Base-by-base conservation (phyloP, 2,888 invertebrate genomes). In the Dexiosoma caninum region DNA sequence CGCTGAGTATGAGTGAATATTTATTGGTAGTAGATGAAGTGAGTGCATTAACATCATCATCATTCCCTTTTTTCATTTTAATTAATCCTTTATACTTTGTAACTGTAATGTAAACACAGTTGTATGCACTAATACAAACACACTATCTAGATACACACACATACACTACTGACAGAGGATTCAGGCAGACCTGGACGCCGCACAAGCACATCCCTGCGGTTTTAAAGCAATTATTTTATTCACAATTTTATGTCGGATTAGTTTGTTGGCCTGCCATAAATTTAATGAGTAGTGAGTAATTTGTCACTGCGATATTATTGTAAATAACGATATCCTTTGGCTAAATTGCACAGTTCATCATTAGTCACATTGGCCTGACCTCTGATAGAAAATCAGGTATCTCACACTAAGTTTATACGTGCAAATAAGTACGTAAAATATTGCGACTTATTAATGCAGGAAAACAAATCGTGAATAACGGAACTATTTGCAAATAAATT, bases 21-120 rank as follows among this genome's bases (percentile, higher is more conserved):
- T 55, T 30, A 64, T 51, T 55, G 19, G 40, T 30, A 60, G 62
- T 23, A 32, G 42, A 67, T 72, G 42, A 59, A 75, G 59, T 75
- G 66, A 82, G 83, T 84, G 83, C 85, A 85, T 85, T 84, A 85
- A 78, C 66, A 75, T 81, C 59, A 59, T 74, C 55, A 64, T 59
- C 59, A 81, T 74, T 37, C 72, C 53, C 75, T 30, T 44, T 77
- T 83, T 83, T 84, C 77, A 86, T 83, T 86, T 88, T 87, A 88
- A 87, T 88, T 88, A 87, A 87, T 87, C 86, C 88, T 86, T 85
- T 87, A 66, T 80, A 62, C 75, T 60, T 84, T 84, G 72, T 84
- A 85, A 69, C 76, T 77, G 40, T 12, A 49, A 72, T 62, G 67
- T 71, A 84, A 51, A 69, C 62, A 69, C 72, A 69, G 35, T 71